Evolutionary conservation across 2,113 vertebrate genomes (phyloP), one percentile per base, ranked within the genome.

Genomic region (Embiotoca jacksoni): DNA sequence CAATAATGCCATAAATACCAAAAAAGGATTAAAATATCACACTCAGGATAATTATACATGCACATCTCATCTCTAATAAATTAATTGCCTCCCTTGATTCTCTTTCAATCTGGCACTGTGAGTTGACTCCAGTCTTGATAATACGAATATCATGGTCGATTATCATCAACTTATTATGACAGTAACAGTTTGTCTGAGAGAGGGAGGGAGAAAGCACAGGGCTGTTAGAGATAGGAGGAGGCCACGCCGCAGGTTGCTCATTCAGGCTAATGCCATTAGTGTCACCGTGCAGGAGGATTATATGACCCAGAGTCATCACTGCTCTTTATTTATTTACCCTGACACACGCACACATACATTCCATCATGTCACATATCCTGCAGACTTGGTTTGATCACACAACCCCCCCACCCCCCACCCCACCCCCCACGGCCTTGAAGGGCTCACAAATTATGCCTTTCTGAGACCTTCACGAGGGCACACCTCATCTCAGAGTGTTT

Each of bases 261-360:
- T 69, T 82, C 62, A 72, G 14, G 32, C 52, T 86, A 87, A 87
- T 82, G 72, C 61, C 68, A 75, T 87, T 87, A 88, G 80, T 80
- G 82, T 89, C 68, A 52, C 66, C 6, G 50, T 59, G 60, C 72
- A 67, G 76, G 57, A 49, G 32, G 81, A 76, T 89, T 77, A 84
- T 77, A 86, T 90, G 88, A 87, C 84, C 74, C 54, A 54, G 13
- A 72, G 54, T 86, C 73, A 80, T 87, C 80, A 75, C 63, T 68
- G 77, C 67, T 82, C 66, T 80, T 90, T 64, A 70, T 86, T 90
- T 87, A 82, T 86, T 90, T 88, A 75, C 72, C 69, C 77, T 63
- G 53, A 83, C 77, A 76, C 36, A 49, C 10, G 14, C 47, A 47
- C 41, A 39, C 39, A 59, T 23, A 60, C 16, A 74, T 83, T 79